phyloP scores from a whole-genome alignment of 2,113 vertebrate species.

The Neodontobutis hainanensis region DNA sequence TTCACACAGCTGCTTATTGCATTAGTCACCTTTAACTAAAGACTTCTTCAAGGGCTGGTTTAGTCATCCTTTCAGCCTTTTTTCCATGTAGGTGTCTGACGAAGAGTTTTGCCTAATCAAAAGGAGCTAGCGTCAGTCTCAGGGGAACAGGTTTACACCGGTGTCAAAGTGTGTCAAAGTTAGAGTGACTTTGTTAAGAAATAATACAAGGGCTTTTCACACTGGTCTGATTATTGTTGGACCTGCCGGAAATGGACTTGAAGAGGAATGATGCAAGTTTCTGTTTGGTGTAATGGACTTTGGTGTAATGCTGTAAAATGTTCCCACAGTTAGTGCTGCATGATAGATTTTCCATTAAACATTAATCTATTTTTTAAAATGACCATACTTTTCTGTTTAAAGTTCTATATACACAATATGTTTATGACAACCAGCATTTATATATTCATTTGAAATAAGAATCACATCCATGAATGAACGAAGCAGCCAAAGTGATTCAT shows the following conservation, averaged over 20 bases:
- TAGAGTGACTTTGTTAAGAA: conserved; percentile 22
- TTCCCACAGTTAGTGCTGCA: no score
- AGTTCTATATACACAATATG: no score
- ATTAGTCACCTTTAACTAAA: conserved; percentile 48
- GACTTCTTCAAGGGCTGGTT: conserved; percentile 39
- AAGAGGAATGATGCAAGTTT: no score
- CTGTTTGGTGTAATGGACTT: no score
- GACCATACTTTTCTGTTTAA: no score
- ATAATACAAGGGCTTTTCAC: background rate
- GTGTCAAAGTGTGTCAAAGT: background rate
- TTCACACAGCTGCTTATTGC: background rate
- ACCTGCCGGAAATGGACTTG: no score
- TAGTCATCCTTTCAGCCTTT: conserved; percentile 45
- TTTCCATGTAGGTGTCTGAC: conserved; percentile 44
- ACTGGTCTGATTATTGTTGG: no score
- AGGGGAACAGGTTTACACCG: background rate
- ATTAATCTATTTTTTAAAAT: no score
- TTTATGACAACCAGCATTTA: no score
- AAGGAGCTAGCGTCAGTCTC: conserved; percentile 9
- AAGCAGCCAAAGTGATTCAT: background rate
- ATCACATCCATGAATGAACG: background rate
- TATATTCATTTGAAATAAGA: background rate
- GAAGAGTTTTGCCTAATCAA: conserved; percentile 48
- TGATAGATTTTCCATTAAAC: no score
- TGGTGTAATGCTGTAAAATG: no score